Percentiles rank a stretch among this genome's conserved stretches.
These are phyloP conservation scores for Spodoptera picta DNA, from an alignment of 2,888 invertebrate species.

Conservation along the genomic window DNA sequence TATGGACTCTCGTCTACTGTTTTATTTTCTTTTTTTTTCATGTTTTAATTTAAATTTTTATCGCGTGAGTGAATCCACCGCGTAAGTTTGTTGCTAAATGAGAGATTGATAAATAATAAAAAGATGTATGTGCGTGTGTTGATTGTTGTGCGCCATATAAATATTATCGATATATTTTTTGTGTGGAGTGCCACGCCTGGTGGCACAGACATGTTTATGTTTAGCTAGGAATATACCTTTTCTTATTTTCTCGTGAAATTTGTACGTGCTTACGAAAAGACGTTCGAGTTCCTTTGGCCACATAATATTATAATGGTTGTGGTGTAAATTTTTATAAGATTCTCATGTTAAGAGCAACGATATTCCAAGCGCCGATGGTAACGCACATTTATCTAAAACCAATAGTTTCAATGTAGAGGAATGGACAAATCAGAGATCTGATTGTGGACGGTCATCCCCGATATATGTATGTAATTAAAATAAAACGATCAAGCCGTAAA, in stretches of 20 bases:
- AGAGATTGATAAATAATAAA: constrained; percentile 71
- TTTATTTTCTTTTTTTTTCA: constrained; percentile 66
- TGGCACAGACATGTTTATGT: constrained; percentile 55
- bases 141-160: constrained; percentile 84
- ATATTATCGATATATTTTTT: constrained; percentile 68
- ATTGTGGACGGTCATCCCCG: constrained; percentile 26
- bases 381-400: constrained; percentile 68
- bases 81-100: constrained; percentile 70
- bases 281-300: constrained; percentile 57
- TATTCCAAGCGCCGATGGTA: constrained; percentile 53
- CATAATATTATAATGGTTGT: constrained; percentile 57
- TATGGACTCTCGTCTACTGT: constrained; percentile 65
- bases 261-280: constrained; percentile 58
- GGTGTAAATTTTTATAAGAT: constrained; percentile 55
- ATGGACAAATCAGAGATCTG: constrained; percentile 42
- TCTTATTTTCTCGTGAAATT: constrained; percentile 52
- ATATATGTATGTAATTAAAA: constrained; percentile 2
- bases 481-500: constrained; percentile 29
- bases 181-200: constrained; percentile 65
- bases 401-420: constrained; percentile 46
- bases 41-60: constrained; percentile 84
- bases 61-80: constrained; percentile 72
- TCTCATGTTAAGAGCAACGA: constrained; percentile 53
- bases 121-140: constrained; percentile 82
- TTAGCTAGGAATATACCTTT: constrained; percentile 57